Evolutionary conservation across 1,140 invertebrate species (phyloP).

Genomic region (Sarcophaga bullata): DNA sequence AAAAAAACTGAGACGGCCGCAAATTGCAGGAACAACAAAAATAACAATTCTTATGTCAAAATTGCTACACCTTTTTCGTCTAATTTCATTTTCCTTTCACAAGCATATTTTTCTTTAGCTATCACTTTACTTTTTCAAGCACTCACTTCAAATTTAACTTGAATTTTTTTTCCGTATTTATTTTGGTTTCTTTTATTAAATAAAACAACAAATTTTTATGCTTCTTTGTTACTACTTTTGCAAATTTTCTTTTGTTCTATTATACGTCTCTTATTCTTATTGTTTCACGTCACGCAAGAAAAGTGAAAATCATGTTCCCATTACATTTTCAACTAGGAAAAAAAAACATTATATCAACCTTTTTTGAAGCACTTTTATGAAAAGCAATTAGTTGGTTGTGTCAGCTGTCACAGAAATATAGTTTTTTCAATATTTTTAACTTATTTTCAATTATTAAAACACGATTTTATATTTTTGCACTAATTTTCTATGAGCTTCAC

Average conservation of each 20-base stretch:
- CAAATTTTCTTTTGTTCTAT: constrained; percentile 4
- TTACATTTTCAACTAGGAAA: not conserved
- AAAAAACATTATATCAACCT: not conserved
- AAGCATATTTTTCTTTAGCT: not conserved
- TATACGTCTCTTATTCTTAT: not conserved
- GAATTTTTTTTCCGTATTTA: not conserved
- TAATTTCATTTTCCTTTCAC: not conserved
- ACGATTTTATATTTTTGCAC: not conserved
- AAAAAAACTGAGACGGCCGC: not conserved
- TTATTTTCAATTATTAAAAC: constrained; percentile 19
- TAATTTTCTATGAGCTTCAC: not conserved
- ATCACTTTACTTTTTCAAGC: not conserved
- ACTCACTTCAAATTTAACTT: not conserved
- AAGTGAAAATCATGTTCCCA: constrained; percentile 31
- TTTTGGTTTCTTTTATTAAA: not conserved
- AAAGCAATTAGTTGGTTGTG: not conserved
- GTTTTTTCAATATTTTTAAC: not conserved
- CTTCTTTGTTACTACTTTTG: constrained; percentile 14
- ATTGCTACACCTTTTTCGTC: not conserved
- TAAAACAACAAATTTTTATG: constrained; percentile 16
- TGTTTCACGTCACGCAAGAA: constrained; percentile 25
- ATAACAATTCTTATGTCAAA: not conserved
- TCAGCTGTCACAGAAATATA: not conserved
- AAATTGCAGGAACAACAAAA: not conserved
- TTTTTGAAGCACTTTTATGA: constrained; percentile 1